A percentile compares a stretch with the other conserved stretches of the same genome.
These are phyloP conservation scores for Pedicia rivosa DNA, from an alignment of 2,888 invertebrate species.

Conservation along the genomic window DNA sequence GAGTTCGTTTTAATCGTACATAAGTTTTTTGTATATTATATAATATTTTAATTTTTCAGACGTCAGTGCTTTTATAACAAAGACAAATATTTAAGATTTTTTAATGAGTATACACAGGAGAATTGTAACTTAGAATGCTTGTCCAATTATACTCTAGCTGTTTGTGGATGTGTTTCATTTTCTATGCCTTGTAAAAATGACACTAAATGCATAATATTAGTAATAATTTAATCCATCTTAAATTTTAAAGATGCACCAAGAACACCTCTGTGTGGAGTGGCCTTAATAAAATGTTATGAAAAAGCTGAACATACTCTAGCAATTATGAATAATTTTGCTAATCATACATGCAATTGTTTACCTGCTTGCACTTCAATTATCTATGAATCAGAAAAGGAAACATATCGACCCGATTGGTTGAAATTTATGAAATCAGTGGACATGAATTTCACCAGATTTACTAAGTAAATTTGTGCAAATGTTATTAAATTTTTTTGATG, in stretches of 20 bases:
- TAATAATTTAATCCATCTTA: too few relatives aligned
- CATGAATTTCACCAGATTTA: constrained; percentile 7
- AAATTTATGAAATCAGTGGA: constrained; percentile 23
- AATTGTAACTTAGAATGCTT: constrained; percentile 59
- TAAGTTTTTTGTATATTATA: too few relatives aligned
- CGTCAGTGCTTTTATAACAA: constrained; percentile 45
- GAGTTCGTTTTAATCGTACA: too few relatives aligned
- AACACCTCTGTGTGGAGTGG: constrained; percentile 29
- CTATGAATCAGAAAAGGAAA: constrained; percentile 54
- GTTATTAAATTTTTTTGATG: too few relatives aligned
- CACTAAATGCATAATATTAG: too few relatives aligned
- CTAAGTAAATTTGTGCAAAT: neutral
- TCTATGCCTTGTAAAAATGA: constrained; percentile 33
- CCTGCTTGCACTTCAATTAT: constrained; percentile 46
- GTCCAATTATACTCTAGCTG: constrained; percentile 43
- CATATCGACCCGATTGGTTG: constrained; percentile 48
- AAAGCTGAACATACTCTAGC: constrained; percentile 25
- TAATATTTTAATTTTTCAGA: too few relatives aligned
- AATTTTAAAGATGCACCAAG: too few relatives aligned
- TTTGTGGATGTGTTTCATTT: constrained; percentile 52
- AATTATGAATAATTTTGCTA: constrained; percentile 21
- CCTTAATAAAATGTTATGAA: constrained; percentile 23
- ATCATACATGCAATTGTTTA: constrained; percentile 23
- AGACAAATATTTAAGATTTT: constrained; percentile 41
- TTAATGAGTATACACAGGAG: constrained; percentile 49